Conservation (phyloP, 2,797 vertebrate genomes). For the Danio tinwini region DNA sequence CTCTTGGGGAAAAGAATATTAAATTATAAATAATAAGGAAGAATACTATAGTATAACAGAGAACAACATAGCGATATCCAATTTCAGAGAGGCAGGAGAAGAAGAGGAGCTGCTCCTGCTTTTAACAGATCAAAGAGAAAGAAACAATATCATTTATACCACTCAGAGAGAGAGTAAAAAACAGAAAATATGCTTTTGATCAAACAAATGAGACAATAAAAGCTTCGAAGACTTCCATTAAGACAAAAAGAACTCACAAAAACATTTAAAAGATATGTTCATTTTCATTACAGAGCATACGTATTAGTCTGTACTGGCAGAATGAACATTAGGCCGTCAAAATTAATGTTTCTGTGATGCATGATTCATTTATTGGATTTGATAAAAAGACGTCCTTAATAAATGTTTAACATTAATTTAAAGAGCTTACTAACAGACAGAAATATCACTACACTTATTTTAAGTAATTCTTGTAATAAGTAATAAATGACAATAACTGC, state of each 20-base stretch:
- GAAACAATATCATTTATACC: constrained; percentile 4
- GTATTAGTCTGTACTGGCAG: not conserved
- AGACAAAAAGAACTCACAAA: not conserved
- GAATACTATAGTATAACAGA: not conserved
- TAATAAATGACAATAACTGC: no score
- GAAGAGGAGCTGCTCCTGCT: not conserved
- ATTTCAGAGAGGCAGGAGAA: not conserved
- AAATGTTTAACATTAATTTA: no score
- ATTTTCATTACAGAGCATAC: not conserved
- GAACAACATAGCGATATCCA: not conserved
- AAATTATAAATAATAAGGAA: not conserved
- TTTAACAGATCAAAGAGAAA: constrained; percentile 25
- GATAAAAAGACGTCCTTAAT: no score
- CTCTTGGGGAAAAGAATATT: not conserved
- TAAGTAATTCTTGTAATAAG: no score
- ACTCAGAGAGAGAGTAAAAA: constrained; percentile 6
- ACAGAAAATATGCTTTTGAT: constrained; percentile 35
- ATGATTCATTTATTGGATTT: no score
- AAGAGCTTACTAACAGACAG: no score
- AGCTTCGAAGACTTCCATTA: not conserved
- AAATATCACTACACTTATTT: no score
- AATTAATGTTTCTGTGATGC: no score
- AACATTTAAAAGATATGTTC: not conserved
- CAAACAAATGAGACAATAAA: constrained; percentile 14
- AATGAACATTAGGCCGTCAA: no score